These are phyloP conservation scores for Porites cylindrica DNA, from an alignment of 92 coral and sea anemone genomes.

Conservation along the genomic window DNA sequence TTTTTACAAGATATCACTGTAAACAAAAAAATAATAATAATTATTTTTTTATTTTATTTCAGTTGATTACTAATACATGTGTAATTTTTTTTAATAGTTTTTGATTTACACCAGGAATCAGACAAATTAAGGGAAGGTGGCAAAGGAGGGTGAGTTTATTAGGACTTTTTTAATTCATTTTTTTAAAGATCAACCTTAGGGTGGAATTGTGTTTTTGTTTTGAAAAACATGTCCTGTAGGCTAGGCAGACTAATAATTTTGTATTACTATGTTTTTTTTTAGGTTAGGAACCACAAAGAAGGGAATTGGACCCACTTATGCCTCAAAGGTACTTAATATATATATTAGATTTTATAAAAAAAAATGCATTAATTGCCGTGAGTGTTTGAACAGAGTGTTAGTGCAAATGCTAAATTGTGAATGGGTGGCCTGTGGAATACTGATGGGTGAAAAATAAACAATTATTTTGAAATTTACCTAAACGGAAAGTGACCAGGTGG, in stretches of 20 bases:
- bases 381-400: too few species aligned
- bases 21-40: too few species aligned
- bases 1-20: too few species aligned
- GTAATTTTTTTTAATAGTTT: constrained; percentile 64
- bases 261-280: not conserved
- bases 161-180: not conserved
- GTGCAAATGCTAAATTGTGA: too few species aligned
- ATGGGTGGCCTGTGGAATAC: too few species aligned
- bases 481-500: too few species aligned
- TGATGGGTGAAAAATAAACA: too few species aligned
- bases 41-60: too few species aligned
- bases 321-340: constrained; percentile 84
- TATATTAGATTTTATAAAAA: too few species aligned
- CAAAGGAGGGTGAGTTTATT: constrained; percentile 73
- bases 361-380: not conserved
- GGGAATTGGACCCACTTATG: constrained; percentile 99
- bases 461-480: too few species aligned
- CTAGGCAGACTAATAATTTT: not conserved
- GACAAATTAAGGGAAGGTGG: constrained; percentile 92
- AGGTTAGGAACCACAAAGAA: constrained; percentile 98
- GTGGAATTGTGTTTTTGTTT: not conserved
- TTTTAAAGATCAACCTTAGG: not conserved
- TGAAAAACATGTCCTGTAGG: not conserved
- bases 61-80: too few species aligned
- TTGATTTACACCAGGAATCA: constrained; percentile 94